Evolutionary conservation across 2,113 vertebrate genomes (phyloP).

Genomic region (Gopherus flavomarginatus): DNA sequence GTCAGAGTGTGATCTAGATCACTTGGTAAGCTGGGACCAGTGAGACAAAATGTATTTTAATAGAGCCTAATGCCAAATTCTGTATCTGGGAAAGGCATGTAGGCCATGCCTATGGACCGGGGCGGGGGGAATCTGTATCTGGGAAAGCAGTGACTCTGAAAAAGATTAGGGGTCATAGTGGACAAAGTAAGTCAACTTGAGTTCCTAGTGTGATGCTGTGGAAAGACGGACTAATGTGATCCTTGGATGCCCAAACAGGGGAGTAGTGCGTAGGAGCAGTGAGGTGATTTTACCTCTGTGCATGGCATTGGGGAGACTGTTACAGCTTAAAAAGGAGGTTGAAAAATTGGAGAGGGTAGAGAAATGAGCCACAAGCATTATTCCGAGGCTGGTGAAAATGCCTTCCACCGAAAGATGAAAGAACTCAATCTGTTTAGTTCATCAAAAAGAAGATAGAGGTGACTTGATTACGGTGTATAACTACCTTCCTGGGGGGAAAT

Average conservation of each 20-base stretch:
- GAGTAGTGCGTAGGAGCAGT: not conserved
- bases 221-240: not conserved
- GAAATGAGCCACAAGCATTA: not conserved
- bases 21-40: not conserved
- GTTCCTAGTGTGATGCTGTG: not conserved
- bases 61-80: not conserved
- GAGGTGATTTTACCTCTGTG: not conserved
- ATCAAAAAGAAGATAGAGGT: slow-evolving; percentile 12
- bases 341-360: not conserved
- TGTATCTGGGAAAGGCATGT: not conserved
- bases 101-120: not conserved
- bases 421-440: slow-evolving; percentile 52
- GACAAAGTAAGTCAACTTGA: not conserved
- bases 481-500: not conserved
- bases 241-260: not conserved
- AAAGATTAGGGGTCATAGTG: not conserved
- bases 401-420: not conserved
- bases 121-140: not conserved
- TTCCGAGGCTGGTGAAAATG: not conserved
- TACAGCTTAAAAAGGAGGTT: not conserved
- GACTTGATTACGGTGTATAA: not conserved
- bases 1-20: slow-evolving; percentile 20
- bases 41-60: not conserved
- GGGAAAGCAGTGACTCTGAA: not conserved
- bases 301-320: not conserved